Conservation (phyloP, 1,140 invertebrate species). For the Anastatus disparis region DNA sequence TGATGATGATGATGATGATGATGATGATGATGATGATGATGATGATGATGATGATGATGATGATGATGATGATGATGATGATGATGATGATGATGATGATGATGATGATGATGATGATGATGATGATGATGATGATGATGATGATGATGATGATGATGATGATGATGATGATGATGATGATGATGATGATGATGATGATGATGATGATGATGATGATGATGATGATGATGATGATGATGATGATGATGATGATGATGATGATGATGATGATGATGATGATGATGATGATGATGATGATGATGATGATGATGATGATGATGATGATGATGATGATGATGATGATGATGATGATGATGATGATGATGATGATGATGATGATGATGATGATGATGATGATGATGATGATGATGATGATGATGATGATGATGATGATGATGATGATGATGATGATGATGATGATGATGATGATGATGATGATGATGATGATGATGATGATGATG, state of each 20-base stretch:
- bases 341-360: not conserved
- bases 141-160: not conserved
- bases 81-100: not conserved
- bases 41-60: not conserved
- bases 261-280: not conserved
- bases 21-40: not conserved
- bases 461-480: not conserved
- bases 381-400: not conserved
- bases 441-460: not conserved
- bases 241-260: not conserved
- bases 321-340: not conserved
- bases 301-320: not conserved
- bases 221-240: not conserved
- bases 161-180: not conserved
- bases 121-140: not conserved
- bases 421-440: not conserved
- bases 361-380: not conserved
- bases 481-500: not conserved
- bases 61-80: not conserved
- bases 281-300: not conserved
- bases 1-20: not conserved
- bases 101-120: not conserved
- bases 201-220: not conserved
- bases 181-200: not conserved
- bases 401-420: not conserved